Percentiles rank a stretch among this genome's conserved stretches.
phyloP scores from a whole-genome alignment of 2,797 vertebrate species.

The Carapus acus region DNA sequence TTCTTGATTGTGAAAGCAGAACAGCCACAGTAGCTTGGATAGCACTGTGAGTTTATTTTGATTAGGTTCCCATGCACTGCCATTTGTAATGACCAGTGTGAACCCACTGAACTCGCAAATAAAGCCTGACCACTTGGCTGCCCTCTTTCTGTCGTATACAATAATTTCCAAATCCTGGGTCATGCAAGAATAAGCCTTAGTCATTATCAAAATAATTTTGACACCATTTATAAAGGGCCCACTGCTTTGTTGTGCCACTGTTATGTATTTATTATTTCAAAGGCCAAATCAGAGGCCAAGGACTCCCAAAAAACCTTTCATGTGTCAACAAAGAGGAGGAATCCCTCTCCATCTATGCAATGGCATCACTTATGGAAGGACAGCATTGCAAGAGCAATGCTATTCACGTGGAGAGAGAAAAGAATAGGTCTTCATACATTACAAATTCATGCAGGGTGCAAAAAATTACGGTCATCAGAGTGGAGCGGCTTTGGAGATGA shows the following conservation, averaged over 20 bases:
- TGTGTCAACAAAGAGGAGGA: too few species aligned
- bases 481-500: too few species aligned
- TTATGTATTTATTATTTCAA: too few species aligned
- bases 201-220: neutral
- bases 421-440: too few species aligned
- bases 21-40: slow-evolving; percentile 29
- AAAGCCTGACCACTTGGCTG: slow-evolving; percentile 2
- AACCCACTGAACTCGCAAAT: slow-evolving; percentile 53
- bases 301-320: too few species aligned
- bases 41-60: slow-evolving; percentile 43
- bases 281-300: too few species aligned
- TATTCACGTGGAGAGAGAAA: too few species aligned
- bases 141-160: slow-evolving; percentile 7
- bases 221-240: neutral
- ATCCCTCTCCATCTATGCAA: too few species aligned
- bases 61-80: slow-evolving; percentile 56
- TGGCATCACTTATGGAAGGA: too few species aligned
- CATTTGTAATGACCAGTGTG: slow-evolving; percentile 19
- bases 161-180: neutral
- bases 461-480: too few species aligned
- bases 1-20: slow-evolving; percentile 62
- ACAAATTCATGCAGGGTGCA: too few species aligned
- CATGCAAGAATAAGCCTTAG: neutral
- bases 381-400: too few species aligned
- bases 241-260: slow-evolving; percentile 17